A percentile compares a stretch with the other conserved stretches of the same genome.
Evolutionary conservation across 2,113 vertebrate genomes (phyloP).

Genomic region (Galbula dea): DNA sequence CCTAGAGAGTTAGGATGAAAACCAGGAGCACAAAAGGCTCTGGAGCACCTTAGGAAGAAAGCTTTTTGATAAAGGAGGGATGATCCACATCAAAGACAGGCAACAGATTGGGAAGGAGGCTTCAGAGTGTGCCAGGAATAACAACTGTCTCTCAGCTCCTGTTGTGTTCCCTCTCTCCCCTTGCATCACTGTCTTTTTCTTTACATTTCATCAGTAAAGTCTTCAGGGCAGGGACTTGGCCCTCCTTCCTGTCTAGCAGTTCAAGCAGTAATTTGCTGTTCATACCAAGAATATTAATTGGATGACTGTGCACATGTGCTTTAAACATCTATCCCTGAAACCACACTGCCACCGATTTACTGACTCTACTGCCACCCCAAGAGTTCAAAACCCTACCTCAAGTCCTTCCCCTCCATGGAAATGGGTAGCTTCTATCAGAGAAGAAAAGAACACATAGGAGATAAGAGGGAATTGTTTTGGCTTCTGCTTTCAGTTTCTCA

Average conservation of each 20-base stretch:
- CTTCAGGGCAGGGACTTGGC: background rate
- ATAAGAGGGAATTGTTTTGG: background rate
- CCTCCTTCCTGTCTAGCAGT: background rate
- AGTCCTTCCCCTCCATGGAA: background rate
- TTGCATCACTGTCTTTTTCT: background rate
- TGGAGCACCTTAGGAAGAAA: background rate
- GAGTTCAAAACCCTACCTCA: background rate
- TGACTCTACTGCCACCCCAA: background rate
- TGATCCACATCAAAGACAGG: slow-evolving; percentile 38
- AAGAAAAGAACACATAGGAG: background rate
- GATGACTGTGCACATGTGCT: background rate
- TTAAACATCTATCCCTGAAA: background rate
- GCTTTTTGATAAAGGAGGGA: slow-evolving; percentile 7
- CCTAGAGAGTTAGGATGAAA: background rate
- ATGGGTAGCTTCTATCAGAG: background rate
- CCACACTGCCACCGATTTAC: background rate
- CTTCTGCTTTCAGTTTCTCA: background rate
- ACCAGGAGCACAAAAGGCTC: background rate
- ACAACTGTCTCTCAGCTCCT: slow-evolving; percentile 8
- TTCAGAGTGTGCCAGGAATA: slow-evolving; percentile 41
- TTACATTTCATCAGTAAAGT: slow-evolving; percentile 3
- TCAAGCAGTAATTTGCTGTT: background rate
- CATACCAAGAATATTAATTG: background rate
- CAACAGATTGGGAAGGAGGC: slow-evolving; percentile 24
- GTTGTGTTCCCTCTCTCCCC: background rate